A percentile compares a stretch with the other conserved stretches of the same genome.
phyloP scores from a whole-genome alignment of 2,888 invertebrate species.

The Globia sparganii region DNA sequence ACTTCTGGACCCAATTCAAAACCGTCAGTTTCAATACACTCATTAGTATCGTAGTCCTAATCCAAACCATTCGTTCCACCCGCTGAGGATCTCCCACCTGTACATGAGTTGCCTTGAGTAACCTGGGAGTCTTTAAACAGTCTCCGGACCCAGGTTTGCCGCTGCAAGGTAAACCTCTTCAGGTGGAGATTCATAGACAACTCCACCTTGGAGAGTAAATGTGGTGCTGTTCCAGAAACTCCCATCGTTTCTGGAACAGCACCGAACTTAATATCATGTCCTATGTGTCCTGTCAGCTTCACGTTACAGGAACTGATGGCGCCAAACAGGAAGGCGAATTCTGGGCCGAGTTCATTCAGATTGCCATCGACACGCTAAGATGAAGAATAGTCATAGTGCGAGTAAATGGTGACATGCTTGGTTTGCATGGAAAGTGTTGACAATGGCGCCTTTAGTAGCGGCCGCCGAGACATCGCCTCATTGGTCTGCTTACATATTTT shows the following conservation, averaged over 20 bases:
- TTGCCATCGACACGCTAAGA: not conserved
- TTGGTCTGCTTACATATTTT: not conserved
- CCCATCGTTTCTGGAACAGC: too few species aligned
- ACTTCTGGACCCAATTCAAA: not conserved
- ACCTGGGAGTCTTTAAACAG: not conserved
- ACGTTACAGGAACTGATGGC: not conserved
- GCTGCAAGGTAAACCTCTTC: not conserved
- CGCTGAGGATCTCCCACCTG: not conserved
- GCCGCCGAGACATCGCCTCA: too few species aligned
- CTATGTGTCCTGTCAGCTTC: not conserved
- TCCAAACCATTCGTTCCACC: not conserved
- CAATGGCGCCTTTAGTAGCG: not conserved
- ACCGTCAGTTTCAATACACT: not conserved
- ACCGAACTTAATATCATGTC: not conserved
- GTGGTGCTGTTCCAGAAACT: not conserved
- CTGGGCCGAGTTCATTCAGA: not conserved
- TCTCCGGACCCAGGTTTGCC: not conserved
- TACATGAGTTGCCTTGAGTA: not conserved
- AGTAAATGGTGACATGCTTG: too few species aligned
- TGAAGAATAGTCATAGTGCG: too few species aligned
- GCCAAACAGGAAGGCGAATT: too few species aligned
- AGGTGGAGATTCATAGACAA: not conserved
- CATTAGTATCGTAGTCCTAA: not conserved
- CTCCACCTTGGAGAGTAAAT: not conserved
- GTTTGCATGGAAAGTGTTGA: not conserved